phyloP scores from a whole-genome alignment of 2,888 invertebrate species.

The Drosophila hamatofila region DNA sequence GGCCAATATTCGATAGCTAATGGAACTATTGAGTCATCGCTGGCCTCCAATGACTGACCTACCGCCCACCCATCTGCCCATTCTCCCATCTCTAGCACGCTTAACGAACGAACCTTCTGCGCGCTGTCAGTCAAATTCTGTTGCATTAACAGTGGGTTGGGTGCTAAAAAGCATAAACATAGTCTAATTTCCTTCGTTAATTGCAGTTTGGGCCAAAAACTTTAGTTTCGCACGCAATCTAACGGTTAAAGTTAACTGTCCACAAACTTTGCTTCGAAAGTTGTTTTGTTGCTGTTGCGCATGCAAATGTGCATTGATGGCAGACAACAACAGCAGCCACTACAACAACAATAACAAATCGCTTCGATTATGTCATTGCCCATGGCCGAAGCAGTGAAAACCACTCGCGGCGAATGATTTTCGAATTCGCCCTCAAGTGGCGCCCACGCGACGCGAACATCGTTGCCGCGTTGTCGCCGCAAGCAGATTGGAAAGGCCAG shows the following conservation, averaged over 20 bases:
- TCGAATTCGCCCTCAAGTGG: conserved; percentile 49
- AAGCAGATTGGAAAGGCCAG: conserved; percentile 51
- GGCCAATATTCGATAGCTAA: conserved; percentile 40
- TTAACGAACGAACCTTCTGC: conserved; percentile 16
- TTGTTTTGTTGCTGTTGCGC: conserved; percentile 16
- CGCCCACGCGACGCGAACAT: conserved; percentile 64
- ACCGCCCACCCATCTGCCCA: background rate
- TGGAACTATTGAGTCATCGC: conserved; percentile 45
- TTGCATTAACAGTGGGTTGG: conserved; percentile 21
- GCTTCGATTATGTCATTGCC: conserved; percentile 71
- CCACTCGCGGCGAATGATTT: conserved; percentile 28
- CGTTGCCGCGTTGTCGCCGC: conserved; percentile 16
- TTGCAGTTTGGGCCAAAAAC: conserved; percentile 14
- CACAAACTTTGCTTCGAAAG: conserved; percentile 36
- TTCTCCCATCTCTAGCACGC: conserved; percentile 6
- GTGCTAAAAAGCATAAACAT: conserved; percentile 8
- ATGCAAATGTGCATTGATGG: conserved; percentile 52
- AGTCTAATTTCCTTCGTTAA: conserved; percentile 11
- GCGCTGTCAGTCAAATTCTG: conserved; percentile 25
- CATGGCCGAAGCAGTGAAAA: conserved; percentile 34
- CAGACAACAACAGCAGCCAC: conserved; percentile 18
- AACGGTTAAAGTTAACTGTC: conserved; percentile 23
- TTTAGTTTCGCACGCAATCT: conserved; percentile 39
- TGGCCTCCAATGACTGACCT: background rate
- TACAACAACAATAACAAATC: conserved; percentile 21